A percentile compares a stretch with the other conserved stretches of the same genome.
phyloP scores from a whole-genome alignment of 1,140 invertebrate genomes.

The Oncopeltus fasciatus region DNA sequence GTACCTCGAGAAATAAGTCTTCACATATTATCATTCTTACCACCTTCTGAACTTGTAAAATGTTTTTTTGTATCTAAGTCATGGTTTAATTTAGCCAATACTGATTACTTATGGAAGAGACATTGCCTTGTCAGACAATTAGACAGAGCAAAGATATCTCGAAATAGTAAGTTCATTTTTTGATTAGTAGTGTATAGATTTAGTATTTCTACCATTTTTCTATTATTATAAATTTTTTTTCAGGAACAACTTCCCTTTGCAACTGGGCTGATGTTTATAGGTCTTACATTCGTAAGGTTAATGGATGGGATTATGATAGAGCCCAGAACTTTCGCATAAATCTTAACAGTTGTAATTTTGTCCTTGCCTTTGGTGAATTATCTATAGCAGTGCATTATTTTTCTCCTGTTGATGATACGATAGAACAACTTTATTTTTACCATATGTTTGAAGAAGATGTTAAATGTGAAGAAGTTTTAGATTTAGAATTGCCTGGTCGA shows the following conservation, averaged over 20 bases:
- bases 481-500: background rate
- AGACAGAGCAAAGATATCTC: background rate
- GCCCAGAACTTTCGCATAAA: background rate
- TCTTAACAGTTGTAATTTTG: background rate
- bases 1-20: background rate
- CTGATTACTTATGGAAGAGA: background rate
- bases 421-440: background rate
- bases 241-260: background rate
- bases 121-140: background rate
- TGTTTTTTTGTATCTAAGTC: background rate
- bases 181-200: no score
- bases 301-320: background rate
- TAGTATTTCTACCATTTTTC: no score
- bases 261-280: background rate
- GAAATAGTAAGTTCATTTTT: background rate
- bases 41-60: background rate
- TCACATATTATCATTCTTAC: background rate
- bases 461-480: background rate
- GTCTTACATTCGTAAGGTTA: background rate
- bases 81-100: conserved; percentile 4
- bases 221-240: no score
- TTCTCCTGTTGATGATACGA: background rate
- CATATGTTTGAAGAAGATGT: background rate
- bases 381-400: background rate
- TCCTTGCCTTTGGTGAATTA: background rate